Evolutionary conservation across 2,888 invertebrate species (phyloP).

Genomic region (Bellardia pandia): DNA sequence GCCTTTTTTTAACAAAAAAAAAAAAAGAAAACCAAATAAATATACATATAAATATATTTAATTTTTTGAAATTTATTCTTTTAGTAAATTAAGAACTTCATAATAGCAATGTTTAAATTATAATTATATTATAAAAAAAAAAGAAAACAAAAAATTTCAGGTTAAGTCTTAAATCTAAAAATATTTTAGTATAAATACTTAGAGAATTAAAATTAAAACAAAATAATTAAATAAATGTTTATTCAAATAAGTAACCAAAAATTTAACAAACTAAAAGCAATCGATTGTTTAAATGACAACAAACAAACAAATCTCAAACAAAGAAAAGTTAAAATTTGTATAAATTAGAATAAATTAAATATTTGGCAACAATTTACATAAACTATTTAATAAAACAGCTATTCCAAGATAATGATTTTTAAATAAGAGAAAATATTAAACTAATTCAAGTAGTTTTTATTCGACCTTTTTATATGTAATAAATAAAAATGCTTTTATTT

Average conservation of each 20-base stretch:
- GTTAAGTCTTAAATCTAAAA: constrained; percentile 74
- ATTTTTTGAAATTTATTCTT: constrained; percentile 71
- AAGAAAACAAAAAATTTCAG: constrained; percentile 53
- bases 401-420: constrained; percentile 3
- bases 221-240: constrained; percentile 60
- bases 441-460: too few relatives aligned
- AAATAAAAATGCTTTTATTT: too few relatives aligned
- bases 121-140: constrained; percentile 73
- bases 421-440: not conserved
- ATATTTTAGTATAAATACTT: constrained; percentile 52
- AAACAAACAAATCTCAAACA: constrained; percentile 59
- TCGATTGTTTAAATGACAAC: constrained; percentile 54
- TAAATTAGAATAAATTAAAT: constrained; percentile 75
- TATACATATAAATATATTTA: constrained; percentile 51
- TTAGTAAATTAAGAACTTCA: constrained; percentile 62
- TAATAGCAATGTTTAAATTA: constrained; percentile 68
- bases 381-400: not conserved
- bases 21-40: constrained; percentile 53
- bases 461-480: too few relatives aligned
- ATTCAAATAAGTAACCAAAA: constrained; percentile 40
- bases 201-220: constrained; percentile 42
- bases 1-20: constrained; percentile 79
- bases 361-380: not conserved
- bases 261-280: constrained; percentile 60
- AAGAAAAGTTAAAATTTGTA: constrained; percentile 76